A percentile compares a stretch with the other conserved stretches of the same genome.
Conservation (phyloP, 2,113 vertebrate species). For the Mormyrus iriodes region DNA sequence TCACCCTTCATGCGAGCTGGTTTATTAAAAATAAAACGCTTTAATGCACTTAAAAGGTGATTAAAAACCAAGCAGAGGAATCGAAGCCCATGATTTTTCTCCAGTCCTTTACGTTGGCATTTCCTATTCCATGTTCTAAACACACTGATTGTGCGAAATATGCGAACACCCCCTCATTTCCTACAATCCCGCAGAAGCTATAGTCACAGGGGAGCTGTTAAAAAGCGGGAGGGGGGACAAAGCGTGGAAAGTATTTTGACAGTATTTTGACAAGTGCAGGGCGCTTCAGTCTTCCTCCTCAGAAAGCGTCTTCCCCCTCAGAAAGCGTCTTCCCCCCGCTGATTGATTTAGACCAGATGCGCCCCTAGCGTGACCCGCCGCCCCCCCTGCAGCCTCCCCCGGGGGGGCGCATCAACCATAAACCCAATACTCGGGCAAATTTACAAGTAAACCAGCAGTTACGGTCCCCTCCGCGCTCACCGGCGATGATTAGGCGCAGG, state of each 20-base stretch:
- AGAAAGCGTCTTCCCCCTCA: slow-evolving; percentile 39
- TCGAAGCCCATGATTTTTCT: neutral
- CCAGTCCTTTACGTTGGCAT: neutral
- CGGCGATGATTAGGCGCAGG: neutral
- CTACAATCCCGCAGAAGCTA: slow-evolving; percentile 28
- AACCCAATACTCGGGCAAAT: slow-evolving; percentile 9
- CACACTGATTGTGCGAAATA: neutral
- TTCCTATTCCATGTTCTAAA: neutral
- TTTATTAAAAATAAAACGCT: neutral
- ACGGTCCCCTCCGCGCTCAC: neutral
- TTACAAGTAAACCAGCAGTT: neutral
- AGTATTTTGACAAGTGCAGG: slow-evolving; percentile 75
- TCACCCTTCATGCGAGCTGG: neutral
- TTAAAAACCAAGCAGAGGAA: neutral
- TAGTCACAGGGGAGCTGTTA: slow-evolving; percentile 35
- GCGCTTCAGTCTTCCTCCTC: slow-evolving; percentile 56
- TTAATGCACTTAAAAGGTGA: neutral
- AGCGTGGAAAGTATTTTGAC: slow-evolving; percentile 62
- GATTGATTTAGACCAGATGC: slow-evolving; percentile 39
- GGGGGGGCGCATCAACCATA: slow-evolving; percentile 13
- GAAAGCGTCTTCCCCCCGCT: slow-evolving; percentile 37
- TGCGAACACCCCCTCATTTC: slow-evolving; percentile 36
- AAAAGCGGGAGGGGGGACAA: slow-evolving; percentile 29
- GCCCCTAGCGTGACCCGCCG: slow-evolving; percentile 19
- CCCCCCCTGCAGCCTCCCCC: too few species aligned